Evolutionary conservation across 2,113 vertebrate genomes (phyloP).

Genomic region (Xiphophorus hellerii): DNA sequence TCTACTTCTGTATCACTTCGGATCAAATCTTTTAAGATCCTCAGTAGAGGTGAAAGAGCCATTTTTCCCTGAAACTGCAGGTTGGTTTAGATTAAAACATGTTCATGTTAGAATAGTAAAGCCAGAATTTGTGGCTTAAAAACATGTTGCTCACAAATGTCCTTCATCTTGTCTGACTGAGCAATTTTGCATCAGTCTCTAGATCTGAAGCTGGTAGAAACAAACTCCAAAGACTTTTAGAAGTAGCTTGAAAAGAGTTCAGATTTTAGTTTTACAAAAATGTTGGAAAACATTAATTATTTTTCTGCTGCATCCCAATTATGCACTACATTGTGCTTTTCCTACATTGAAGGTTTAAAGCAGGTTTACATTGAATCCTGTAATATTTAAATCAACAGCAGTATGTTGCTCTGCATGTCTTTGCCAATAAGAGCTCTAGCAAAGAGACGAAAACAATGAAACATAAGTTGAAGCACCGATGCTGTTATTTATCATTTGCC

Average conservation of each 20-base stretch:
- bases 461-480: constrained; percentile 22
- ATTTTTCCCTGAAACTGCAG: too few relatives aligned
- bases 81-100: too few relatives aligned
- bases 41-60: too few relatives aligned
- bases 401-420: constrained; percentile 15
- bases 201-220: background rate
- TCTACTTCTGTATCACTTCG: too few relatives aligned
- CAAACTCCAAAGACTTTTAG: background rate
- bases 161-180: background rate
- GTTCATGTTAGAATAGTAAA: too few relatives aligned
- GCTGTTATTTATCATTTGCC: constrained; percentile 18
- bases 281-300: background rate
- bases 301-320: background rate
- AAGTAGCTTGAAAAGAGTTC: background rate
- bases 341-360: too few relatives aligned
- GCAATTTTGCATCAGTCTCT: background rate
- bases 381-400: constrained; percentile 29
- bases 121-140: background rate
- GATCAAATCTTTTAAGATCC: too few relatives aligned
- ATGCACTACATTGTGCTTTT: background rate
- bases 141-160: background rate
- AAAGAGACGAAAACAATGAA: constrained; percentile 26
- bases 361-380: background rate
- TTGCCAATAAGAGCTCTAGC: constrained; percentile 7
- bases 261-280: background rate